Evolutionary conservation across 2,797 vertebrate genomes (phyloP).

Genomic region (Emydoidea blandingii): DNA sequence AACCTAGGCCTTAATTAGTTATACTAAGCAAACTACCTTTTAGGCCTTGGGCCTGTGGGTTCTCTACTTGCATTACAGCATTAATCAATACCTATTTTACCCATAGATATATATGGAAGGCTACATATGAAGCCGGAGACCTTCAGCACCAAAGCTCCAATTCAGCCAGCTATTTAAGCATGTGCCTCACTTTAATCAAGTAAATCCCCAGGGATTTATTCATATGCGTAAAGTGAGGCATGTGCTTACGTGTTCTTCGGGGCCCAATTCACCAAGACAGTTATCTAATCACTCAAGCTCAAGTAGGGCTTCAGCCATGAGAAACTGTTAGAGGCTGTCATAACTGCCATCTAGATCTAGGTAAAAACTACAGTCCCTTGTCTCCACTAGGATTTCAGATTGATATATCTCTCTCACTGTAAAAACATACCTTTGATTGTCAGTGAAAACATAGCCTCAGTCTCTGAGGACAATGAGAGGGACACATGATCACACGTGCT

Average conservation of each 20-base stretch:
- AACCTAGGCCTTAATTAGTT: neutral
- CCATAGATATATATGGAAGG: neutral
- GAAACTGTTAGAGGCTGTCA: neutral
- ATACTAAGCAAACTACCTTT: neutral
- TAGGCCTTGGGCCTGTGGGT: neutral
- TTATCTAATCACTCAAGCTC: neutral
- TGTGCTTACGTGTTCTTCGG: neutral
- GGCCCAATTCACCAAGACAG: neutral
- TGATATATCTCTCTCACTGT: neutral
- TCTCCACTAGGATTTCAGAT: neutral
- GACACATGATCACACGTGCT: neutral
- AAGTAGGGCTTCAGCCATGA: neutral
- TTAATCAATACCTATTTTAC: neutral
- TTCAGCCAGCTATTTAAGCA: neutral
- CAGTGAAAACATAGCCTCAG: neutral
- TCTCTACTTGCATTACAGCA: neutral
- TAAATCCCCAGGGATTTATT: neutral
- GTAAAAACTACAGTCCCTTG: neutral
- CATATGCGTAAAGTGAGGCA: neutral
- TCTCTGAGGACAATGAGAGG: neutral
- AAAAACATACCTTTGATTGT: neutral
- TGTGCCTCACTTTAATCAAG: neutral
- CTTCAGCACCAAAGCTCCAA: neutral
- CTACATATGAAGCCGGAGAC: neutral
- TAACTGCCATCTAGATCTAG: neutral